Evolutionary conservation across 2,797 vertebrate genomes (phyloP).

Genomic region (Australoheros facetus): DNA sequence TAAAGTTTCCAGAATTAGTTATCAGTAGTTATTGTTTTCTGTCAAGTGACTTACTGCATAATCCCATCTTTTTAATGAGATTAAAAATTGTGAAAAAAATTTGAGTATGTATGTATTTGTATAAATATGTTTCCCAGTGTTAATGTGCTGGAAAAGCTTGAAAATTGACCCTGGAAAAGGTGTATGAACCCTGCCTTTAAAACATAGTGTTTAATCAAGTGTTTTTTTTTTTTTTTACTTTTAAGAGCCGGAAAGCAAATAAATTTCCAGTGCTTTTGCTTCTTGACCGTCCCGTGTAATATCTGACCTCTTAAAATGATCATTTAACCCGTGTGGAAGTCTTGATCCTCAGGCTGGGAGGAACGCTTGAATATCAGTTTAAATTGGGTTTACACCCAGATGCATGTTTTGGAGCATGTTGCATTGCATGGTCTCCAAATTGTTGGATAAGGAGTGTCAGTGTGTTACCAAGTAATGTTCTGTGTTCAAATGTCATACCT

Average conservation of each 20-base stretch:
- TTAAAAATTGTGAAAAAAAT: no score
- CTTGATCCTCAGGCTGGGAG: neutral
- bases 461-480: neutral
- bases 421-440: accelerated
- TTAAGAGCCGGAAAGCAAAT: neutral
- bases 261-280: neutral
- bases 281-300: neutral
- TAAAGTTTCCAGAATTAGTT: no score
- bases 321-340: neutral
- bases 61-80: no score
- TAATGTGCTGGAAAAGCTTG: no score
- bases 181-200: neutral
- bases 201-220: neutral
- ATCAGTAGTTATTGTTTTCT: no score
- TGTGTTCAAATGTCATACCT: neutral
- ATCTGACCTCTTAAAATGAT: neutral
- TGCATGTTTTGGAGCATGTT: neutral
- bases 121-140: no score
- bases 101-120: no score
- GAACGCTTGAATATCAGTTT: neutral
- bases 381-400: neutral
- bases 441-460: neutral
- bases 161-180: no score
- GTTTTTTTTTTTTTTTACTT: neutral
- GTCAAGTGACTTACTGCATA: no score